Evolutionary conservation across 2,113 vertebrate genomes (phyloP).

Genomic region (Oncorhynchus masou): DNA sequence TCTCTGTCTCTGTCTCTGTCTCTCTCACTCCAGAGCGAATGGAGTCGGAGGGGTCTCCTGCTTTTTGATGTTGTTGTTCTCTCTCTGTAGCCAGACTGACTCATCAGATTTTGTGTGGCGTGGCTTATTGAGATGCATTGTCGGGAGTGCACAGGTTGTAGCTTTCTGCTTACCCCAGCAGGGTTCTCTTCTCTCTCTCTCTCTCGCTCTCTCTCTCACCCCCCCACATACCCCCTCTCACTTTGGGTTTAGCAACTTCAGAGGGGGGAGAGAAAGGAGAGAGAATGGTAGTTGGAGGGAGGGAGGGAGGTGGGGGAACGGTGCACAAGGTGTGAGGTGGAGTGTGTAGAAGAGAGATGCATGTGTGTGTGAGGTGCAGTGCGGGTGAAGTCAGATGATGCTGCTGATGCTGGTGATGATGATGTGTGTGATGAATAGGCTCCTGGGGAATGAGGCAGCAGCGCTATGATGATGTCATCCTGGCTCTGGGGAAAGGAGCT

Average conservation of each 20-base stretch:
- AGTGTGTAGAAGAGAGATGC: not conserved
- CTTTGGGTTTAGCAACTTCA: not conserved
- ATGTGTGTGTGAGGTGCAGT: not conserved
- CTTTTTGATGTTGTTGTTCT: no score
- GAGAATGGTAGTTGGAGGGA: not conserved
- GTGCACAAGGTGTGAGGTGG: not conserved
- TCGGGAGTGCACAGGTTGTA: no score
- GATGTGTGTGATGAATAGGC: constrained; percentile 69
- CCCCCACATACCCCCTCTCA: not conserved
- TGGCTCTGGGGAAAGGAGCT: constrained; percentile 45
- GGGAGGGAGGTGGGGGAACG: not conserved
- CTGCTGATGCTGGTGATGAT: constrained; percentile 60
- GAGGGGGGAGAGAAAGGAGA: not conserved
- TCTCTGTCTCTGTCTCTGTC: no score
- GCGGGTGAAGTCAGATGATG: constrained; percentile 12
- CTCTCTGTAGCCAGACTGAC: no score
- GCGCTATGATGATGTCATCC: constrained; percentile 67
- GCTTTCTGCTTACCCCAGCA: no score
- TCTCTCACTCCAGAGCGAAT: not conserved
- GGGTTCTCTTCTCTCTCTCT: no score
- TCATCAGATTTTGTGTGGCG: no score
- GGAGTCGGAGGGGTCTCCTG: not conserved
- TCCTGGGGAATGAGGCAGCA: constrained; percentile 52
- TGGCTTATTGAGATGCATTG: no score
- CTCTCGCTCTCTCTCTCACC: no score